Evolutionary conservation across 2,888 invertebrate genomes (phyloP).

Genomic region (Drosophila planitibia): DNA sequence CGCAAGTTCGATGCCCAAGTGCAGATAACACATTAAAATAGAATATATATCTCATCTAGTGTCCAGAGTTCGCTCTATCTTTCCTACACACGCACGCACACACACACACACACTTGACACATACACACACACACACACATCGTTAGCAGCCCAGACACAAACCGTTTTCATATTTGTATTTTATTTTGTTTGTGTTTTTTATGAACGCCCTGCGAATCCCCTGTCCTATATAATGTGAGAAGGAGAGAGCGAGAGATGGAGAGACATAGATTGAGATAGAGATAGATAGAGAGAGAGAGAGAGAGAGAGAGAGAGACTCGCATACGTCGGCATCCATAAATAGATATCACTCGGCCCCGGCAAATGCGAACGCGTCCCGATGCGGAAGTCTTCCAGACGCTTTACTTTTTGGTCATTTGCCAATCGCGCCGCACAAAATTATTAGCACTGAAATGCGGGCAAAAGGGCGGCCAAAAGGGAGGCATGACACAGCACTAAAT

Average conservation of each 20-base stretch:
- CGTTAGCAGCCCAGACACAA: conserved; percentile 56
- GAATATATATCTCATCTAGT: conserved; percentile 53
- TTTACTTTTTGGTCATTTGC: conserved; percentile 75
- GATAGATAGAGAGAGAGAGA: not conserved
- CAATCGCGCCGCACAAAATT: conserved; percentile 58
- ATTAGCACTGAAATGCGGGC: conserved; percentile 49
- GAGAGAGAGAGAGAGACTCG: conserved; percentile 1
- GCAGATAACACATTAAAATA: conserved; percentile 76
- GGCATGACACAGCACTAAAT: conserved; percentile 2
- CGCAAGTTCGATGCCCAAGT: conserved; percentile 76
- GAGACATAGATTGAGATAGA: not conserved
- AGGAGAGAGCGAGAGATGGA: not conserved
- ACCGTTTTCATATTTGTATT: conserved; percentile 38
- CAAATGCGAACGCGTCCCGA: conserved; percentile 55
- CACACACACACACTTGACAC: conserved; percentile 5
- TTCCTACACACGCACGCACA: conserved; percentile 32
- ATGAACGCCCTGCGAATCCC: conserved; percentile 55
- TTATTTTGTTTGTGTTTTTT: not conserved
- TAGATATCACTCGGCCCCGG: conserved; percentile 50
- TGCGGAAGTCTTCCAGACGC: conserved; percentile 80
- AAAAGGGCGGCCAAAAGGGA: conserved; percentile 11
- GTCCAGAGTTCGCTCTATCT: conserved; percentile 67
- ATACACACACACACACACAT: conserved; percentile 9
- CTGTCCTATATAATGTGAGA: conserved; percentile 30
- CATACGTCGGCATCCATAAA: conserved; percentile 52